A percentile compares a stretch with the other conserved stretches of the same genome.
These are phyloP conservation scores for Pandemis corylana DNA, from an alignment of 2,888 invertebrate species.

Conservation along the genomic window DNA sequence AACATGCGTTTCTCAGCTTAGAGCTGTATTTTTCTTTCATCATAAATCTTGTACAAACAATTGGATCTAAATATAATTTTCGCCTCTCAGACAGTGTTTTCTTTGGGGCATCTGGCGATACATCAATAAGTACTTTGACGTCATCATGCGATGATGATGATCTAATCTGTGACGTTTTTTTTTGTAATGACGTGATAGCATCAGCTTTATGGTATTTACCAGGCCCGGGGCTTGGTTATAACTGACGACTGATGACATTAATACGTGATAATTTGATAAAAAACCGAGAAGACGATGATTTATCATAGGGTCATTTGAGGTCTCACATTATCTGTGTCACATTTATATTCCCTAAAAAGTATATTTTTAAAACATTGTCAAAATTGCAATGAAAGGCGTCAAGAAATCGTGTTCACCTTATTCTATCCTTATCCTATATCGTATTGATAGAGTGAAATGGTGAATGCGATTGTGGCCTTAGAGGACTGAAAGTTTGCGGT, in stretches of 20 bases:
- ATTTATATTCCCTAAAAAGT: not conserved
- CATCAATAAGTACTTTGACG: slow-evolving; percentile 51
- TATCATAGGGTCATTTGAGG: slow-evolving; percentile 11
- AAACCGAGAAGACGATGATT: not conserved
- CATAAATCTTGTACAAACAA: slow-evolving; percentile 7
- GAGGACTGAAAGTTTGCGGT: no score
- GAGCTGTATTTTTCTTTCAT: not conserved
- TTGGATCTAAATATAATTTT: slow-evolving; percentile 21
- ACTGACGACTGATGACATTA: slow-evolving; percentile 15
- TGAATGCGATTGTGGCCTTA: no score
- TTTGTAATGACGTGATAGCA: slow-evolving; percentile 28
- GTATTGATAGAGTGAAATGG: no score
- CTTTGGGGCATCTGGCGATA: slow-evolving; percentile 67
- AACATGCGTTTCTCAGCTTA: not conserved
- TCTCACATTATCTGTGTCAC: slow-evolving; percentile 11
- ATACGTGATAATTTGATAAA: not conserved
- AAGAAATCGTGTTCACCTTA: not conserved
- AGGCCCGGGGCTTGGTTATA: not conserved
- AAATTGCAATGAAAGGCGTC: not conserved
- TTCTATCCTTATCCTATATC: no score
- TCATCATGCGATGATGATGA: slow-evolving; percentile 53
- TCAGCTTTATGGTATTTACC: slow-evolving; percentile 21
- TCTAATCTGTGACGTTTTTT: slow-evolving; percentile 44
- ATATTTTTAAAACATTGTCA: not conserved
- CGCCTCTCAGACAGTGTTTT: slow-evolving; percentile 49